These are phyloP conservation scores for Littorina saxatilis DNA, from an alignment of 1,140 invertebrate genomes.

Conservation along the genomic window DNA sequence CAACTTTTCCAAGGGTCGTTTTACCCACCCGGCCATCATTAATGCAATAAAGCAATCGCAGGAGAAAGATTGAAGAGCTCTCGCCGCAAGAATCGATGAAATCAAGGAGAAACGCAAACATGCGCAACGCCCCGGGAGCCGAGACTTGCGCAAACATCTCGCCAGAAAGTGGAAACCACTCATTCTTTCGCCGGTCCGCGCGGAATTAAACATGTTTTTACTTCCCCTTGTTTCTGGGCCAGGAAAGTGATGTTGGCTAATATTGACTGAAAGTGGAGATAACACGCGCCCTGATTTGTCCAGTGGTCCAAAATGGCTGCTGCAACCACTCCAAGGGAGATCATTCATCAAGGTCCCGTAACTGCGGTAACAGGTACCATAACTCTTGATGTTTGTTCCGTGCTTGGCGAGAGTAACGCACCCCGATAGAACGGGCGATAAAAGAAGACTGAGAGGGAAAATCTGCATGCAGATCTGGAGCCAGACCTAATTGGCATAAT, in stretches of 20 bases:
- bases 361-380: neutral
- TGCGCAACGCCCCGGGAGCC: neutral
- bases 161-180: neutral
- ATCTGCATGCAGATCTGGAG: neutral
- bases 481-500: constrained; percentile 5
- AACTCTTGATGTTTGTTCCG: constrained; percentile 3
- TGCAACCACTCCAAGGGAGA: neutral
- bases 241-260: neutral
- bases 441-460: neutral
- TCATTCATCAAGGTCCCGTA: neutral
- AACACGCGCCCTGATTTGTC: constrained; percentile 1
- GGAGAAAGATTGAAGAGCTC: constrained; percentile 13
- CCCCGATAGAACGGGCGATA: neutral
- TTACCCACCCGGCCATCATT: neutral
- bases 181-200: constrained; percentile 9
- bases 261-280: constrained; percentile 7
- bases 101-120: constrained; percentile 13
- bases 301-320: neutral
- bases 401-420: neutral
- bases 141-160: neutral
- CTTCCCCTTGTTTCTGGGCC: neutral
- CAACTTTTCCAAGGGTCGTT: no score
- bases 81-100: neutral
- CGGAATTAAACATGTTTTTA: constrained; percentile 5
- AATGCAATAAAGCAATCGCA: neutral